Percentiles rank a stretch among this genome's conserved stretches.
Conservation (phyloP, 2,888 invertebrate species). For the Schizaphis graminum region DNA sequence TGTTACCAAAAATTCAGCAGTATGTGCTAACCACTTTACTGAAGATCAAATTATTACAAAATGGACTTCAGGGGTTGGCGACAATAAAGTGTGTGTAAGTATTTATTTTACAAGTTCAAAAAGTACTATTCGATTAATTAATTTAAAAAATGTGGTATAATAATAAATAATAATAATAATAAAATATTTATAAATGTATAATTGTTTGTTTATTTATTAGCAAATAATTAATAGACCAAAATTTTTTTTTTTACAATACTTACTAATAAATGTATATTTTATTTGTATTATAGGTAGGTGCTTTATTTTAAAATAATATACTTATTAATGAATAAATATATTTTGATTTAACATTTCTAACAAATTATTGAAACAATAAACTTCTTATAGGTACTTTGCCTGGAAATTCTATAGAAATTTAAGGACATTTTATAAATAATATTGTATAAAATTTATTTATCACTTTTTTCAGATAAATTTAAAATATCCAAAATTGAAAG, state of each 20-base stretch:
- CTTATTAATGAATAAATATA: background rate
- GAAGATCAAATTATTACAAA: conserved; percentile 4
- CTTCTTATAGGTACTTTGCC: background rate
- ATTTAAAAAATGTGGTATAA: background rate
- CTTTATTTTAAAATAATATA: background rate
- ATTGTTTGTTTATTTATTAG: background rate
- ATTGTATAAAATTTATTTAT: background rate
- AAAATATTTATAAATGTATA: background rate
- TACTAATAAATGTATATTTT: too few relatives aligned
- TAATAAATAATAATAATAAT: background rate
- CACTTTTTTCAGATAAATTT: conserved; percentile 1
- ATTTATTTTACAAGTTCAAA: background rate
- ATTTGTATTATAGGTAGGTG: background rate
- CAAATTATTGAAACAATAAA: too few relatives aligned
- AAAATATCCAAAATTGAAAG: background rate
- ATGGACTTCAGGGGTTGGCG: conserved; percentile 22
- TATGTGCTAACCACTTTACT: too few relatives aligned
- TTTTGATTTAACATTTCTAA: background rate
- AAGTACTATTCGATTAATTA: background rate
- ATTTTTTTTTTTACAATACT: too few relatives aligned
- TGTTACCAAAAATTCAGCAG: background rate
- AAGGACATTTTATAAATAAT: background rate
- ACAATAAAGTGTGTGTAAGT: background rate
- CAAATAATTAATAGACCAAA: too few relatives aligned
- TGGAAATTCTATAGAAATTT: background rate